Percentiles rank a stretch among this genome's conserved stretches.
Evolutionary conservation across 2,797 vertebrate species (phyloP).

Genomic region (Gadopsis bispinosus): DNA sequence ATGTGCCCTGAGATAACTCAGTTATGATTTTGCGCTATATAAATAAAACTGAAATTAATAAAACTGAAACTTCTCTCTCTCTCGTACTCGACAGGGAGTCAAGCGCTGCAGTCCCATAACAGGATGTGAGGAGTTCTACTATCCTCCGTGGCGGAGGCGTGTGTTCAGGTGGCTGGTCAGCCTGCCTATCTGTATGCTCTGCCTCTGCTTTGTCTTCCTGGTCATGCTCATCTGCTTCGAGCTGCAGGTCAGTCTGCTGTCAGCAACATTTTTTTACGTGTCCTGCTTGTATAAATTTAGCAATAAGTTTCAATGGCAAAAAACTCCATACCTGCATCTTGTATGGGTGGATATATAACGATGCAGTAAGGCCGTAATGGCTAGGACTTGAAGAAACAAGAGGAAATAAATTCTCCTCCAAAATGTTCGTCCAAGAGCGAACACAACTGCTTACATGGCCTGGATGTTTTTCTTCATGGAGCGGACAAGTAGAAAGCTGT

Average conservation of each 20-base stretch:
- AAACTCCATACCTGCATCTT: background rate
- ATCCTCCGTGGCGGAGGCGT: conserved; percentile 94
- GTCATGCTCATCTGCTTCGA: conserved; percentile 98
- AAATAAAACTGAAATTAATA: too few species aligned
- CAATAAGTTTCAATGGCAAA: background rate
- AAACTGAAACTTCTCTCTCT: background rate
- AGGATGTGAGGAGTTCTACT: conserved; percentile 94
- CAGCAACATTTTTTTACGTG: background rate
- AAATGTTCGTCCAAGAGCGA: background rate
- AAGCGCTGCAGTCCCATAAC: conserved; percentile 95
- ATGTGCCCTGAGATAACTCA: too few species aligned
- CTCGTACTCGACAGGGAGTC: conserved; percentile 84
- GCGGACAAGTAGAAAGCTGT: background rate
- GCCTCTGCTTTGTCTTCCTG: conserved; percentile 93
- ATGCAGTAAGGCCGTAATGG: background rate
- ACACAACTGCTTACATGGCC: background rate
- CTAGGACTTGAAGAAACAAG: background rate
- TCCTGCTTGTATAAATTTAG: background rate
- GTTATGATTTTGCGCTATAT: too few species aligned
- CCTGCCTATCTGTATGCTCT: conserved; percentile 92
- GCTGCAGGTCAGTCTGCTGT: conserved; percentile 89
- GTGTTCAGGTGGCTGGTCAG: conserved; percentile 95
- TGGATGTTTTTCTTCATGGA: background rate
- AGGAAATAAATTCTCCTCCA: background rate
- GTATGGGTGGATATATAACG: background rate